Conservation (phyloP, 2,113 vertebrate genomes). For the Pantherophis guttatus region DNA sequence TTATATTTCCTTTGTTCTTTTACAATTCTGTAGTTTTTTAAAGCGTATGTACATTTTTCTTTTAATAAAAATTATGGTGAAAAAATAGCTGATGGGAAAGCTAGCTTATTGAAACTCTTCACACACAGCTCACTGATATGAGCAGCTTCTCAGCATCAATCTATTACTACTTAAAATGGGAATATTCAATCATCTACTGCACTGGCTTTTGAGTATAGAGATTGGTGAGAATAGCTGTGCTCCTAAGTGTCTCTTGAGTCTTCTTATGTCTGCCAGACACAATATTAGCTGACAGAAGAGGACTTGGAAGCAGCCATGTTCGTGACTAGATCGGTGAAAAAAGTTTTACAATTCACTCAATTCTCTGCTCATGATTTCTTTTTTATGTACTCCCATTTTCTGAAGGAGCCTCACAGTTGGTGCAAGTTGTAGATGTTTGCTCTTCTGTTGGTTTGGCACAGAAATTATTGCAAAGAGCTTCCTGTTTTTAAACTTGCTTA, state of each 20-base stretch:
- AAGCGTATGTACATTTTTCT: neutral
- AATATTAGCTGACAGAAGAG: neutral
- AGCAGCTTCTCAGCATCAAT: neutral
- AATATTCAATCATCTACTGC: neutral
- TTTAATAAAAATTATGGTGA: neutral
- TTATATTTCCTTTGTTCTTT: neutral
- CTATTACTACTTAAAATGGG: neutral
- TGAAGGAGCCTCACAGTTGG: neutral
- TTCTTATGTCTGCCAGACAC: neutral
- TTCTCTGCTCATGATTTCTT: neutral
- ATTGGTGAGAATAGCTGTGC: neutral
- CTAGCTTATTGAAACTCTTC: neutral
- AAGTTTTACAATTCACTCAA: neutral
- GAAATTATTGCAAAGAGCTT: neutral
- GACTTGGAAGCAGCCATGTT: neutral
- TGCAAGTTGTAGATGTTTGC: neutral
- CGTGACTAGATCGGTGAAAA: neutral
- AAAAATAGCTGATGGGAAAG: neutral
- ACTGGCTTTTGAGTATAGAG: neutral
- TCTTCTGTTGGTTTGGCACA: neutral
- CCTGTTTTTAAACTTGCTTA: neutral
- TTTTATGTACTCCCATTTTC: neutral
- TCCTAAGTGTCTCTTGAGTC: neutral
- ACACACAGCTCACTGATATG: neutral
- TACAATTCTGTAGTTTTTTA: neutral